phyloP scores from a whole-genome alignment of 1,140 invertebrate species.

The Eulimnadia texana region DNA sequence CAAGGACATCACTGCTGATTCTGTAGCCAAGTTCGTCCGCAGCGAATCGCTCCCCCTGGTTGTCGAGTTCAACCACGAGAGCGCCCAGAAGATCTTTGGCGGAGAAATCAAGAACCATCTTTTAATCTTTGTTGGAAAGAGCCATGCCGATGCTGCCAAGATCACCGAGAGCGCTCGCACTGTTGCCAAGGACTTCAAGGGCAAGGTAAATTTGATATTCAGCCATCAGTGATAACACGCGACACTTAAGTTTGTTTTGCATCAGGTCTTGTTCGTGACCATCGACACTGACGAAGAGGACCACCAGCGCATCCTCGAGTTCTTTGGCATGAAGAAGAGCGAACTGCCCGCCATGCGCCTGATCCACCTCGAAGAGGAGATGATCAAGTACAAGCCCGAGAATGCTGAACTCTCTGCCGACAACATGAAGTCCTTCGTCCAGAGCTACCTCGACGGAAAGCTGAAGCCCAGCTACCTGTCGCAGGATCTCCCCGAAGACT shows the following conservation, averaged over 20 bases:
- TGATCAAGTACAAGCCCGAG: slow-evolving; percentile 94
- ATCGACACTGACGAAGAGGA: slow-evolving; percentile 92
- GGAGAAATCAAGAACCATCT: slow-evolving; percentile 94
- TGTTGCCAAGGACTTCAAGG: slow-evolving; percentile 76
- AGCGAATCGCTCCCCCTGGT: slow-evolving; percentile 78
- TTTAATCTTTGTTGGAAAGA: slow-evolving; percentile 86
- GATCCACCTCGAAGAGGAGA: slow-evolving; percentile 90
- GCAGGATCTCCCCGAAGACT: slow-evolving; percentile 90
- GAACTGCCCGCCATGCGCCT: slow-evolving; percentile 84
- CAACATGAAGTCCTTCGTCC: slow-evolving; percentile 67
- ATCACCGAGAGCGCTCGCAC: slow-evolving; percentile 56
- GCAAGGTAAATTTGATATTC: slow-evolving; percentile 43
- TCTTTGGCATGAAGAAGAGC: slow-evolving; percentile 92
- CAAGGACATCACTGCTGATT: slow-evolving; percentile 48
- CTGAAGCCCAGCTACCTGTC: slow-evolving; percentile 87
- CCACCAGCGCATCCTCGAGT: slow-evolving; percentile 92
- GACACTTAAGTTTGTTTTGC: slow-evolving; percentile 8
- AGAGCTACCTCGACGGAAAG: slow-evolving; percentile 76
- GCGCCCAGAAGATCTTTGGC: slow-evolving; percentile 93
- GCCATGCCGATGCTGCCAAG: slow-evolving; percentile 51
- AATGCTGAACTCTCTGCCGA: slow-evolving; percentile 57
- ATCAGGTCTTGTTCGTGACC: slow-evolving; percentile 74
- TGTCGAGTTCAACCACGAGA: slow-evolving; percentile 95
- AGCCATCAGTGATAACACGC: background rate
- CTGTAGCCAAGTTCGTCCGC: slow-evolving; percentile 68